Percentiles rank a stretch among this genome's conserved stretches.
These are phyloP conservation scores for Dolichoris vasculosae DNA, from an alignment of 1,140 invertebrate species.

Conservation along the genomic window DNA sequence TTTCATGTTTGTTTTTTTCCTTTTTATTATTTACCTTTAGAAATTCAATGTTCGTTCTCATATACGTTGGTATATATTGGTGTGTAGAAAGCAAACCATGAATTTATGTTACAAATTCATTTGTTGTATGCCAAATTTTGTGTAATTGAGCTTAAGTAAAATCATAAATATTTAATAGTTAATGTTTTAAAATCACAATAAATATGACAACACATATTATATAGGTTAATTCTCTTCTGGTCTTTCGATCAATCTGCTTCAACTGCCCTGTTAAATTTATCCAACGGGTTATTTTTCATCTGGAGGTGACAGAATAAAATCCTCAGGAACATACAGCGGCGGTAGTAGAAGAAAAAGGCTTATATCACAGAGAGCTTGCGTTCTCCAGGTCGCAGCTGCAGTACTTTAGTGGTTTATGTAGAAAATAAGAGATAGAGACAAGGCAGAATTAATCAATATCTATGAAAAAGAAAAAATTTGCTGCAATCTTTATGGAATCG, in stretches of 20 bases:
- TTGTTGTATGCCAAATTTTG: no score
- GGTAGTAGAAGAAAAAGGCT: slow-evolving; percentile 25
- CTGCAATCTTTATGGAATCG: background rate
- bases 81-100: no score
- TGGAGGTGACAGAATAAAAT: slow-evolving; percentile 38
- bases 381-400: slow-evolving; percentile 29
- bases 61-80: no score
- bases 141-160: no score
- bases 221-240: slow-evolving; percentile 17
- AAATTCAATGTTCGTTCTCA: no score
- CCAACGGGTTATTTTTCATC: slow-evolving; percentile 44
- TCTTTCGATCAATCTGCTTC: slow-evolving; percentile 36
- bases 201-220: slow-evolving; percentile 6
- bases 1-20: no score
- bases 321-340: background rate
- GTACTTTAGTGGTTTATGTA: slow-evolving; percentile 13
- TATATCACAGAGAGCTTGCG: background rate
- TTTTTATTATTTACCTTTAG: no score
- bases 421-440: background rate
- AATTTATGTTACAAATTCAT: no score
- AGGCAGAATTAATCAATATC: background rate
- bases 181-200: no score
- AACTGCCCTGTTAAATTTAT: slow-evolving; percentile 45
- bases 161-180: no score
- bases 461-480: background rate